A percentile compares a stretch with the other conserved stretches of the same genome.
These are phyloP conservation scores for Cathartes aura DNA, from an alignment of 2,113 vertebrate species.

Conservation along the genomic window DNA sequence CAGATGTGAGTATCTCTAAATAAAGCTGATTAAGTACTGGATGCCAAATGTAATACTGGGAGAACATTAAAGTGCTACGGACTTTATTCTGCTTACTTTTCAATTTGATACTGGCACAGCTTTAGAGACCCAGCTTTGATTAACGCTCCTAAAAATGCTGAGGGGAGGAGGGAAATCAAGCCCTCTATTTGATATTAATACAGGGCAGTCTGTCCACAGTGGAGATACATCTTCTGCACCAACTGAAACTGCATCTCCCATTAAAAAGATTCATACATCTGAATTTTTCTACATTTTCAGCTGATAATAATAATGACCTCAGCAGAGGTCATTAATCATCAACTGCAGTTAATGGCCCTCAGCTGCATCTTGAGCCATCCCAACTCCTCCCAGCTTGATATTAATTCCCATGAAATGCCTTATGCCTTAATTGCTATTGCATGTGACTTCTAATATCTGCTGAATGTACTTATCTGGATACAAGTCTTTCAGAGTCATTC, in stretches of 20 bases:
- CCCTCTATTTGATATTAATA: not conserved
- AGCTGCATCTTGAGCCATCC: constrained; percentile 30
- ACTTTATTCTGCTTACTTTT: constrained; percentile 43
- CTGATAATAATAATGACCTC: constrained; percentile 26
- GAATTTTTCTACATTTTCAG: not conserved
- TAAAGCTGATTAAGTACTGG: not conserved
- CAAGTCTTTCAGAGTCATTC: constrained; percentile 8
- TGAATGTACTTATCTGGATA: not conserved
- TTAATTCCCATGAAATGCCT: constrained; percentile 27
- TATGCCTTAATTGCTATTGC: constrained; percentile 14
- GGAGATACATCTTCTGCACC: not conserved
- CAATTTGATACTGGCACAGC: not conserved
- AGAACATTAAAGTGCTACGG: not conserved
- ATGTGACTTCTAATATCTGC: constrained; percentile 18
- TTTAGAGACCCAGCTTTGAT: constrained; percentile 19
- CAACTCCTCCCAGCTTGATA: constrained; percentile 3
- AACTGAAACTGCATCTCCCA: not conserved
- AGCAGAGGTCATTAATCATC: constrained; percentile 53
- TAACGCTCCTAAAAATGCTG: not conserved
- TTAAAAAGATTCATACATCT: not conserved
- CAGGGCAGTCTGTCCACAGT: not conserved
- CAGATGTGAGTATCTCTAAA: not conserved
- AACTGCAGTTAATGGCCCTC: constrained; percentile 17
- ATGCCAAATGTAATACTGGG: not conserved
- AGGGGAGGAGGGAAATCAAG: not conserved